A percentile compares a stretch with the other conserved stretches of the same genome.
Evolutionary conservation across 2,113 vertebrate species (phyloP).

Genomic region (Blennius ocellaris): DNA sequence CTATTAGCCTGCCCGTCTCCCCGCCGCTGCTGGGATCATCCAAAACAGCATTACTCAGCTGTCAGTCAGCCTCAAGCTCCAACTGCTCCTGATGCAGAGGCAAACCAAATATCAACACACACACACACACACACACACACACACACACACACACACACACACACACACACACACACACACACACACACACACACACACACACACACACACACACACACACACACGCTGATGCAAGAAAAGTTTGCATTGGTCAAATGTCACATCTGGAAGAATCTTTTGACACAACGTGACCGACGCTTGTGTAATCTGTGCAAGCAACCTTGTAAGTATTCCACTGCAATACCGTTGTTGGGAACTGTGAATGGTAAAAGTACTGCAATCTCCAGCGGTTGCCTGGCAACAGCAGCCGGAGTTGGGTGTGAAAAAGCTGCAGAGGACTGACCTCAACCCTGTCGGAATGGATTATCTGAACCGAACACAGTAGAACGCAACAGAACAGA

Average conservation of each 20-base stretch:
- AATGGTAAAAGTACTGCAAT: constrained; percentile 17
- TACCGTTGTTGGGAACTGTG: too few species aligned
- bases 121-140: not conserved
- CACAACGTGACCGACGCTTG: too few species aligned
- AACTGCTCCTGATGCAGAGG: not conserved
- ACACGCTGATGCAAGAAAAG: not conserved
- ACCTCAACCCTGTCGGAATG: constrained; percentile 1
- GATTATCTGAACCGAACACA: too few species aligned
- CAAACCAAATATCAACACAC: not conserved
- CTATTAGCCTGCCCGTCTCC: constrained; percentile 64
- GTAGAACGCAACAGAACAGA: too few species aligned
- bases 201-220: not conserved
- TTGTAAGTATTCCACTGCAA: too few species aligned
- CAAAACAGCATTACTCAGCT: constrained; percentile 41
- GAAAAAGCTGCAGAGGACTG: constrained; percentile 9
- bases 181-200: too few species aligned
- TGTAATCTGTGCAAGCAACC: not conserved
- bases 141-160: not conserved
- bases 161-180: too few species aligned
- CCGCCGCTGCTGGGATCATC: constrained; percentile 23
- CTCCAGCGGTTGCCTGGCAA: constrained; percentile 40
- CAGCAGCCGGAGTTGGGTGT: constrained; percentile 25
- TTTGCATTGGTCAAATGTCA: not conserved
- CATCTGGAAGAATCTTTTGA: too few species aligned
- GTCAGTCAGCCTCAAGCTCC: constrained; percentile 29